These are phyloP conservation scores for Gnatocerus cornutus DNA, from an alignment of 2,888 invertebrate genomes.

Conservation along the genomic window DNA sequence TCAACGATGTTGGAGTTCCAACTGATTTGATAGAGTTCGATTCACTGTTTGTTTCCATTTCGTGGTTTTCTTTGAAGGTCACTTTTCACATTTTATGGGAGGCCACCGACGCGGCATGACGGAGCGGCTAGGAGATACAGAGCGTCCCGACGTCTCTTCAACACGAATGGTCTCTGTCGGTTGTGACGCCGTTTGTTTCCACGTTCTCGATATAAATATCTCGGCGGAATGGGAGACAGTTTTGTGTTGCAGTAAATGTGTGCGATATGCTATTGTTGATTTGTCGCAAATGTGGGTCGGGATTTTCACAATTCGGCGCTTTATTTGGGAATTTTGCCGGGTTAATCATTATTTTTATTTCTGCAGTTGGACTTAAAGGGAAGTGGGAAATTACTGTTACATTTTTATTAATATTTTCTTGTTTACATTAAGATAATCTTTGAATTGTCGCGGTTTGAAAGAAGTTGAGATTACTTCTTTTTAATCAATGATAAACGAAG, in stretches of 20 bases:
- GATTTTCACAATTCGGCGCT: neutral
- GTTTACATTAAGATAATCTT: neutral
- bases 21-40: slow-evolving; percentile 51
- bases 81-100: slow-evolving; percentile 34
- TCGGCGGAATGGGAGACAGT: slow-evolving; percentile 15
- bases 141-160: slow-evolving; percentile 46
- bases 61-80: slow-evolving; percentile 18
- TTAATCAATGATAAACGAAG: neutral
- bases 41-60: slow-evolving; percentile 48
- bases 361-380: too few relatives aligned
- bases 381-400: too few relatives aligned
- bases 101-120: slow-evolving; percentile 22
- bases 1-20: slow-evolving; percentile 26
- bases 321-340: too few relatives aligned
- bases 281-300: neutral
- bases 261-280: neutral
- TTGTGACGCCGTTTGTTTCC: slow-evolving; percentile 39
- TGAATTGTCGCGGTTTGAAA: neutral
- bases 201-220: slow-evolving; percentile 38
- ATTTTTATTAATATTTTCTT: too few relatives aligned
- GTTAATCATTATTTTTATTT: too few relatives aligned
- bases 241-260: slow-evolving; percentile 1
- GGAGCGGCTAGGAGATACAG: slow-evolving; percentile 32
- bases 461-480: neutral
- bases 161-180: slow-evolving; percentile 40